Base-by-base conservation (phyloP, 2,888 invertebrate genomes). In the Pediacus dermestoides region DNA sequence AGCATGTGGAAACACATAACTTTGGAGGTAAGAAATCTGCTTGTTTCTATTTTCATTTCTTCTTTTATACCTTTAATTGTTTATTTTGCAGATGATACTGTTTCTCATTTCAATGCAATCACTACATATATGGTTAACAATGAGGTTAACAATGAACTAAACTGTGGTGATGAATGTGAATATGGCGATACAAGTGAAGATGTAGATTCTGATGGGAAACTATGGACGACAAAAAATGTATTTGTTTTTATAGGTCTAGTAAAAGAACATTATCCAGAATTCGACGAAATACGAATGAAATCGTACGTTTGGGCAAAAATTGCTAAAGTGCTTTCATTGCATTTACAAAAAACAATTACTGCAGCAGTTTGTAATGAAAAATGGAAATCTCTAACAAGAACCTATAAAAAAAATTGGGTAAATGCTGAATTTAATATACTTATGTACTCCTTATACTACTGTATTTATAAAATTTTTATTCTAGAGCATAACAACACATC, bases 201-300 rank as follows among this genome's bases (percentile, higher is more conserved):
- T 18, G n/a, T 6, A 18, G n/a, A 6, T 6, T 6, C 6, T 7
- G n/a, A n/a, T 18, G n/a, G n/a, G 6, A 18, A 18, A 18, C 21
- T 18, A 7, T 18, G 21, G 21, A 6, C 21, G n/a, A 6, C 21
- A 18, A 18, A 18, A 18, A n/a, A 18, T 18, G 21, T 18, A 18
- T 18, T 18, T 7, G n/a, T n/a, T 7, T 18, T 18, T 18, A 18
- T 18, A 6, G 21, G 21, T n/a, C 6, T 18, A 18, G 21, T 18
- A n/a, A 18, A 18, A 18, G 21, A 18, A 7, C 21, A 18, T 18
- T 18, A 18, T 18, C 21, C 6, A 7, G n/a, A 7, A n/a, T 6
- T 18, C n/a, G 21, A 18, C n/a, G 21, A 18, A 18, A 18, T 18
- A 18, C 21, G 21, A 18, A 18, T 18, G 21, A 18, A 18, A 18